phyloP scores from a whole-genome alignment of 2,113 vertebrate genomes.

The Periophthalmodon schlosseri region DNA sequence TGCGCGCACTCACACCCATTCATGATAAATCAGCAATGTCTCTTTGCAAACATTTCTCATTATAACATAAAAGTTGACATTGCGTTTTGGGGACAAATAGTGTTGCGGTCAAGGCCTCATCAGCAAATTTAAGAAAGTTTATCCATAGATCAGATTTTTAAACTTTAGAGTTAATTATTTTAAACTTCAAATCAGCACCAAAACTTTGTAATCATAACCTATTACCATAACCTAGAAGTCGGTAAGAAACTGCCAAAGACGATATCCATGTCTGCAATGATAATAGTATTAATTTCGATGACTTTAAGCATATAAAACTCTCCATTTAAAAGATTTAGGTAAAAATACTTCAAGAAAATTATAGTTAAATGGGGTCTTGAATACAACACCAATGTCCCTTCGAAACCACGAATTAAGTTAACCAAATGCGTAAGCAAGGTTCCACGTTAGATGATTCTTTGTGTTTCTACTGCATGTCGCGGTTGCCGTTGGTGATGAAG shows the following conservation, averaged over 20 bases:
- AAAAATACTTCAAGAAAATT: not conserved
- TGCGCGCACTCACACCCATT: slow-evolving; percentile 51
- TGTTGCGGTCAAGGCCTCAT: slow-evolving; percentile 4
- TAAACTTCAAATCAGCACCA: not conserved
- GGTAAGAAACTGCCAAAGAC: not conserved
- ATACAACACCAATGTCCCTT: not conserved
- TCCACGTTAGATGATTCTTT: slow-evolving; percentile 23
- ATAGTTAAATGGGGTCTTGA: not conserved
- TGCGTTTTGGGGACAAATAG: slow-evolving; percentile 32
- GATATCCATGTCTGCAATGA: not conserved
- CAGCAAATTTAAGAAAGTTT: not conserved
- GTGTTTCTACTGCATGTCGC: slow-evolving; percentile 26
- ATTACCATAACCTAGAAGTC: not conserved
- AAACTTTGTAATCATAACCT: not conserved
- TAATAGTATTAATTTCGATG: not conserved
- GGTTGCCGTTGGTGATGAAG: slow-evolving; percentile 50
- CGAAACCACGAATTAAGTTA: not conserved
- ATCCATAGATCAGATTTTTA: not conserved
- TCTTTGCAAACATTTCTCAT: slow-evolving; percentile 13
- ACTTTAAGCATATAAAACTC: not conserved
- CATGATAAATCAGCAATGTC: slow-evolving; percentile 31
- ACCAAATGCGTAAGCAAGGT: not conserved
- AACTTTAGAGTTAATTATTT: not conserved
- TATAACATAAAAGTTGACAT: slow-evolving; percentile 30
- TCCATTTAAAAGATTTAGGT: not conserved